phyloP scores from a whole-genome alignment of 2,113 vertebrate species.

The Epinephelus fuscoguttatus region DNA sequence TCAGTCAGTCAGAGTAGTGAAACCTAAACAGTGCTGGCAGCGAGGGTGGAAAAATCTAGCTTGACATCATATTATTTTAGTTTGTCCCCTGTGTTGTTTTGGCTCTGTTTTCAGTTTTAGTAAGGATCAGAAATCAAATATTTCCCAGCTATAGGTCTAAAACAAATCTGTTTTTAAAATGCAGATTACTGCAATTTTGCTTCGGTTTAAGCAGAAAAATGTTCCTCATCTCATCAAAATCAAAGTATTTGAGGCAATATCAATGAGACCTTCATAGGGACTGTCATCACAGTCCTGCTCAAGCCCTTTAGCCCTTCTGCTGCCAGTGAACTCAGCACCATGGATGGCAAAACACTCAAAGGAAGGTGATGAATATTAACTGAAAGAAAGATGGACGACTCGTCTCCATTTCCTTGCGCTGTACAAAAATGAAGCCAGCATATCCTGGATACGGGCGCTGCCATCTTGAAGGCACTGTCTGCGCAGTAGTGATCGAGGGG shows the following conservation, averaged over 20 bases:
- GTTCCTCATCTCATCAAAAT: background rate
- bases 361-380: background rate
- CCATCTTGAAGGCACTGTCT: too few relatives aligned
- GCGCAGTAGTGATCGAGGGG: too few relatives aligned
- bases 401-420: too few relatives aligned
- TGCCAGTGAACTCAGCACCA: background rate
- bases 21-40: background rate
- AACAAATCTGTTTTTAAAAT: background rate
- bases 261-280: background rate
- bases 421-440: too few relatives aligned
- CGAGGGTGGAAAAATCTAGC: background rate
- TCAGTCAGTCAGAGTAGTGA: slow-evolving; percentile 25
- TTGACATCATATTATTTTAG: slow-evolving; percentile 1
- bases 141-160: background rate
- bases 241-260: background rate
- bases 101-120: background rate
- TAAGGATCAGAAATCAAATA: slow-evolving; percentile 1
- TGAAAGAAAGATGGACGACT: too few relatives aligned
- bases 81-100: background rate
- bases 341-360: background rate
- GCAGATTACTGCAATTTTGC: background rate
- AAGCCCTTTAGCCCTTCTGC: background rate
- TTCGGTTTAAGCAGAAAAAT: background rate
- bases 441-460: too few relatives aligned
- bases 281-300: background rate